Evolutionary conservation across 1,140 invertebrate species (phyloP).

Genomic region (Gerris buenoi): DNA sequence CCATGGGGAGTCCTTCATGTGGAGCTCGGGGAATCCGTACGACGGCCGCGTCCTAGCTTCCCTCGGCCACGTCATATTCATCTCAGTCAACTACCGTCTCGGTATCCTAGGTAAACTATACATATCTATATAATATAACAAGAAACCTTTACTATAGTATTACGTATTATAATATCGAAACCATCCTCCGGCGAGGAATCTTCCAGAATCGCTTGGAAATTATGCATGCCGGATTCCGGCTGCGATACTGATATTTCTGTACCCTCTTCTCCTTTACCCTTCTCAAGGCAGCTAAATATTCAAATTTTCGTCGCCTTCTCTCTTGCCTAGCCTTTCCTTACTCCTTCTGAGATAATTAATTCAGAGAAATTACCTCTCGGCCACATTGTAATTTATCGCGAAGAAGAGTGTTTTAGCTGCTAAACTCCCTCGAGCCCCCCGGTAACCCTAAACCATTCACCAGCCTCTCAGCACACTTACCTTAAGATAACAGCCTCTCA

Average conservation of each 20-base stretch:
- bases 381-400: background rate
- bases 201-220: too few relatives aligned
- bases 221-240: background rate
- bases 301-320: background rate
- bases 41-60: slow-evolving; percentile 76
- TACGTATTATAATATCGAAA: too few relatives aligned
- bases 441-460: background rate
- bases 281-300: background rate
- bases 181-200: too few relatives aligned
- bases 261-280: too few relatives aligned
- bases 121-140: too few relatives aligned
- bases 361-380: background rate
- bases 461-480: background rate
- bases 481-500: background rate
- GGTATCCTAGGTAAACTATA: slow-evolving; percentile 59
- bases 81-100: slow-evolving; percentile 78
- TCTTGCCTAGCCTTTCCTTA: too few relatives aligned
- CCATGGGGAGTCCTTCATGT: slow-evolving; percentile 72
- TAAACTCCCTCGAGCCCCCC: background rate
- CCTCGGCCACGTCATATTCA: slow-evolving; percentile 72
- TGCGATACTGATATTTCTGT: too few relatives aligned
- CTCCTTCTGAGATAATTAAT: background rate
- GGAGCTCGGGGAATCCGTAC: slow-evolving; percentile 69
- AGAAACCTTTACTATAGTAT: too few relatives aligned
- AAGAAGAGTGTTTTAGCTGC: background rate